phyloP scores from a whole-genome alignment of 2,888 invertebrate genomes.

The Leptura quadrifasciata region DNA sequence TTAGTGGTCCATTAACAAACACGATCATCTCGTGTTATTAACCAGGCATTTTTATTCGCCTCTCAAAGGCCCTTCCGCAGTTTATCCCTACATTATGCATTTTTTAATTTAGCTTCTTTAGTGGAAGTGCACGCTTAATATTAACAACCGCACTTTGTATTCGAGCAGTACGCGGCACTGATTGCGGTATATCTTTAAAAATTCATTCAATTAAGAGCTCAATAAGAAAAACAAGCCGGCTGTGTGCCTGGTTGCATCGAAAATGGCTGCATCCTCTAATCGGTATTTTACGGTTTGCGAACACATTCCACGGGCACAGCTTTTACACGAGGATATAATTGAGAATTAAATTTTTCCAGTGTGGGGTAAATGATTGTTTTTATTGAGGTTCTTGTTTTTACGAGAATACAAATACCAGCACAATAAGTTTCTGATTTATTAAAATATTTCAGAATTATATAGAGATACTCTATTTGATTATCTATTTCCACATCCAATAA shows the following conservation, averaged over 20 bases:
- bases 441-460: too few relatives aligned
- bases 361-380: too few relatives aligned
- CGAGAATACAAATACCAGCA: too few relatives aligned
- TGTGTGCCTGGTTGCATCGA: constrained; percentile 7
- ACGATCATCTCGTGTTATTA: constrained; percentile 3
- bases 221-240: constrained; percentile 28
- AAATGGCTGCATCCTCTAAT: neutral
- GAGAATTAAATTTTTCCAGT: too few relatives aligned
- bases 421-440: too few relatives aligned
- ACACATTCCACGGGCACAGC: neutral
- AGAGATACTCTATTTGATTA: too few relatives aligned
- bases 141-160: constrained; percentile 56
- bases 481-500: too few relatives aligned
- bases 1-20: neutral
- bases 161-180: constrained; percentile 50
- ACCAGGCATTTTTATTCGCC: neutral
- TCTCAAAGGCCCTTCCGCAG: constrained; percentile 45
- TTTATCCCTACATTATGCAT: constrained; percentile 58
- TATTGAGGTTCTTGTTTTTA: too few relatives aligned
- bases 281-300: constrained; percentile 13
- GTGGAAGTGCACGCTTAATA: constrained; percentile 45
- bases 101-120: constrained; percentile 53
- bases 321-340: too few relatives aligned
- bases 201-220: constrained; percentile 56
- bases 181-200: constrained; percentile 57